A percentile compares a stretch with the other conserved stretches of the same genome.
phyloP scores from a whole-genome alignment of 2,113 vertebrate species.

The Centrocercus urophasianus region DNA sequence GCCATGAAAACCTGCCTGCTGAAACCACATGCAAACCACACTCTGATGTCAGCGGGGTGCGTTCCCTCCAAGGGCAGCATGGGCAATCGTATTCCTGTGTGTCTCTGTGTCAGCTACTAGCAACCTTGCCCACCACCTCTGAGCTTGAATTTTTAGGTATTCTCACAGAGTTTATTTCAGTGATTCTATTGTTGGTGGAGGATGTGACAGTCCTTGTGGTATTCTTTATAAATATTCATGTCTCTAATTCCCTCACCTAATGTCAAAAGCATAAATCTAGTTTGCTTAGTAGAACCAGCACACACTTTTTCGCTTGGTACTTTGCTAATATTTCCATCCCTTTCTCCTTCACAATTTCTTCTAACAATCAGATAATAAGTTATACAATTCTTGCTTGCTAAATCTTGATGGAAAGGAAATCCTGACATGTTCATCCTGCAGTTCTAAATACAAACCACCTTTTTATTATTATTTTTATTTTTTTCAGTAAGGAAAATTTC shows the following conservation, averaged over 20 bases:
- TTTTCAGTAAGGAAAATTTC: background rate
- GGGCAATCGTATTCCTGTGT: background rate
- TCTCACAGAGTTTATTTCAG: background rate
- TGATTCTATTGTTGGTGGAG: constrained; percentile 19
- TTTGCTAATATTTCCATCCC: background rate
- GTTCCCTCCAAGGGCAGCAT: background rate
- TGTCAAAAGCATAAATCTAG: constrained; percentile 28
- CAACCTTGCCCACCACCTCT: background rate
- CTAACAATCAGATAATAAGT: background rate
- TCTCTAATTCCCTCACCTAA: constrained; percentile 27
- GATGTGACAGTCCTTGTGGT: background rate
- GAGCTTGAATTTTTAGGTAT: background rate
- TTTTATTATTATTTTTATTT: background rate
- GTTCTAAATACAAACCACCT: background rate
- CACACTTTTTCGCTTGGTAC: background rate
- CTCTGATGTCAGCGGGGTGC: accelerated
- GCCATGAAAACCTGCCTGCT: background rate
- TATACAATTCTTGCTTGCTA: background rate
- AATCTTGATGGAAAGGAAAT: background rate
- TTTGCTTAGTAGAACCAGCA: background rate
- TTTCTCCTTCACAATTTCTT: background rate
- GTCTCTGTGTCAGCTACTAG: background rate
- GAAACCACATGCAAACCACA: background rate
- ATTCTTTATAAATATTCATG: constrained; percentile 36
- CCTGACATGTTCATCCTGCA: background rate